phyloP scores from a whole-genome alignment of 2,113 vertebrate species.

The Arothron firmamentum region DNA sequence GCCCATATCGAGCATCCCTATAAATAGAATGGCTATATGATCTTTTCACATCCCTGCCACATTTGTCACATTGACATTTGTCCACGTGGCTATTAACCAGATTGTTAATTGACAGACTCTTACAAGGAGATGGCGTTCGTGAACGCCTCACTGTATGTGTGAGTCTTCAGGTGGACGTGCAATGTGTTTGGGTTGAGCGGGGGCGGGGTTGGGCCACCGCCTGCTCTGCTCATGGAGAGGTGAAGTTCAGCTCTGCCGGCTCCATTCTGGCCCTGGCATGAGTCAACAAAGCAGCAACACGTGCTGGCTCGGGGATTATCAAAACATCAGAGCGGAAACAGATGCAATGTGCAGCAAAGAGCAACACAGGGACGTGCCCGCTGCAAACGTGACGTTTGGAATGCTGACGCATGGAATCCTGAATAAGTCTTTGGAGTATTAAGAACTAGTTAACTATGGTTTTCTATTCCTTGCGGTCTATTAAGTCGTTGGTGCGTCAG shows the following conservation, averaged over 20 bases:
- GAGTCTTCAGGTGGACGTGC: constrained; percentile 61
- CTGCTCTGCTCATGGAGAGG: constrained; percentile 43
- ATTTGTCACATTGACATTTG: neutral
- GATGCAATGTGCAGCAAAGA: constrained; percentile 43
- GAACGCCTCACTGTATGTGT: constrained; percentile 44
- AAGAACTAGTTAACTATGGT: too few species aligned
- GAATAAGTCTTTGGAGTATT: too few species aligned
- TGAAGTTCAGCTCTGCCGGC: constrained; percentile 48
- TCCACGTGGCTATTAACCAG: constrained; percentile 5
- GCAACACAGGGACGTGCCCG: neutral
- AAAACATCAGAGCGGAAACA: constrained; percentile 54
- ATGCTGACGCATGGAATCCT: neutral
- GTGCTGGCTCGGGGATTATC: constrained; percentile 64
- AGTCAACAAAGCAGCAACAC: constrained; percentile 70
- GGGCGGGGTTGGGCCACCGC: constrained; percentile 27
- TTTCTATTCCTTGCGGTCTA: too few species aligned
- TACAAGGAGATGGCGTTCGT: constrained; percentile 28
- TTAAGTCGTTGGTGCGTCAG: too few species aligned
- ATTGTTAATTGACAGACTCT: constrained; percentile 45
- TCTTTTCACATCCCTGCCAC: too few species aligned
- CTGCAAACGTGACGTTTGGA: neutral
- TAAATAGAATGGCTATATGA: too few species aligned
- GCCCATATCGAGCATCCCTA: too few species aligned
- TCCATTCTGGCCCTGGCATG: constrained; percentile 49
- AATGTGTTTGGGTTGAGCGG: constrained; percentile 56